Evolutionary conservation across 1,140 invertebrate genomes (phyloP).

Genomic region (Rhagoletis zephyria): DNA sequence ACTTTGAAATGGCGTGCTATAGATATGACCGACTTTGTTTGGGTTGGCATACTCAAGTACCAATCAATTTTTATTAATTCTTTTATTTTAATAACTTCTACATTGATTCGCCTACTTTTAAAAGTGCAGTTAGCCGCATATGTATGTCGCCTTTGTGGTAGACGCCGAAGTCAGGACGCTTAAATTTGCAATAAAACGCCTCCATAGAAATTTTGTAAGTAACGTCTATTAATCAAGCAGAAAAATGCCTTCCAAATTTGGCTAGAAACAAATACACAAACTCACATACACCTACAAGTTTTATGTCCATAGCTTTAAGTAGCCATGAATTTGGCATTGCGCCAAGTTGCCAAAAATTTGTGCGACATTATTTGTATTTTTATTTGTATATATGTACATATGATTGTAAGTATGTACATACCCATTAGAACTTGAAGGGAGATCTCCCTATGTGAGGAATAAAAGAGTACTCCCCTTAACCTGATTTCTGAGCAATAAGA

Average conservation of each 20-base stretch:
- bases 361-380: not conserved
- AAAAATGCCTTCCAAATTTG: conserved; percentile 25
- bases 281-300: not conserved
- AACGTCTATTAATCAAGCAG: not conserved
- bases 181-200: conserved; percentile 39
- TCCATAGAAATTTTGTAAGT: not conserved
- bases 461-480: too few species aligned
- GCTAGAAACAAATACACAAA: conserved; percentile 7
- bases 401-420: not conserved
- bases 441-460: too few species aligned
- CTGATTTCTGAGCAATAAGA: too few species aligned
- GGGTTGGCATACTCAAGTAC: too few species aligned
- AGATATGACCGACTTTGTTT: too few species aligned
- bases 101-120: not conserved
- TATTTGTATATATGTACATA: too few species aligned
- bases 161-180: not conserved
- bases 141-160: not conserved
- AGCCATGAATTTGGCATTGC: conserved; percentile 21
- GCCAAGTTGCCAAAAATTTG: not conserved
- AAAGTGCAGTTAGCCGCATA: not conserved
- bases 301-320: not conserved
- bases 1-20: too few species aligned
- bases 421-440: too few species aligned
- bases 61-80: too few species aligned
- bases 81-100: too few species aligned